A percentile compares a stretch with the other conserved stretches of the same genome.
phyloP scores from a whole-genome alignment of 2,888 invertebrate genomes.

The Phania funesta region DNA sequence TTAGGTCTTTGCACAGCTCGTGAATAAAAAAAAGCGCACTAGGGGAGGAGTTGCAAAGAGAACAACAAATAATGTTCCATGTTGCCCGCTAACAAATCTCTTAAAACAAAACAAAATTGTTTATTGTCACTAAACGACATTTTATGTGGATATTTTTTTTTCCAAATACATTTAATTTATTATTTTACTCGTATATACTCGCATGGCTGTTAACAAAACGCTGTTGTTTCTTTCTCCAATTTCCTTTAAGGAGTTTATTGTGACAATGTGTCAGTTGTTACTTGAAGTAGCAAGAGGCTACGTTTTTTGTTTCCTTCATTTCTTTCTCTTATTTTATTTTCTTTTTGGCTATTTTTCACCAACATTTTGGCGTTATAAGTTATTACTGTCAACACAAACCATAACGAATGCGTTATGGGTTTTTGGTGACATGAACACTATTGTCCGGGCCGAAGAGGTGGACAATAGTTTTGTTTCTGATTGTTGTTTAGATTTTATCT shows the following conservation, averaged over 20 bases:
- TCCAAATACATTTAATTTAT: constrained; percentile 13
- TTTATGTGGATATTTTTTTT: constrained; percentile 14
- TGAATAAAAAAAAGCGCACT: not conserved
- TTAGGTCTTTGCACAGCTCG: not conserved
- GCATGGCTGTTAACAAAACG: constrained; percentile 13
- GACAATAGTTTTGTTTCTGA: constrained; percentile 34
- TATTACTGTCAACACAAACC: constrained; percentile 63
- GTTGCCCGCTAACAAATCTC: constrained; percentile 30
- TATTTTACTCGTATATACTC: constrained; percentile 18
- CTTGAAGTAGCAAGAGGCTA: constrained; percentile 30
- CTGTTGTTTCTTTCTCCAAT: not conserved
- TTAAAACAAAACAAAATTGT: constrained; percentile 11
- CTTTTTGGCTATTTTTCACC: constrained; percentile 9
- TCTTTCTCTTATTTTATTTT: not conserved
- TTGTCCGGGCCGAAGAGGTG: constrained; percentile 24
- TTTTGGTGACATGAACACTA: constrained; percentile 30
- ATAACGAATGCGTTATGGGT: constrained; percentile 60
- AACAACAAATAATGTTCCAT: not conserved
- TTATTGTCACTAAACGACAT: constrained; percentile 36
- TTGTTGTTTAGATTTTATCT: constrained; percentile 25
- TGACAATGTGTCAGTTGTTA: constrained; percentile 52
- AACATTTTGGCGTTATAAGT: constrained; percentile 53
- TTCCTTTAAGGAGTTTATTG: constrained; percentile 54
- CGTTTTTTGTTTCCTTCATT: not conserved
- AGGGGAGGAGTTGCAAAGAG: constrained; percentile 42